Conservation (phyloP, 2,888 invertebrate species). For the Aradus depressus region DNA sequence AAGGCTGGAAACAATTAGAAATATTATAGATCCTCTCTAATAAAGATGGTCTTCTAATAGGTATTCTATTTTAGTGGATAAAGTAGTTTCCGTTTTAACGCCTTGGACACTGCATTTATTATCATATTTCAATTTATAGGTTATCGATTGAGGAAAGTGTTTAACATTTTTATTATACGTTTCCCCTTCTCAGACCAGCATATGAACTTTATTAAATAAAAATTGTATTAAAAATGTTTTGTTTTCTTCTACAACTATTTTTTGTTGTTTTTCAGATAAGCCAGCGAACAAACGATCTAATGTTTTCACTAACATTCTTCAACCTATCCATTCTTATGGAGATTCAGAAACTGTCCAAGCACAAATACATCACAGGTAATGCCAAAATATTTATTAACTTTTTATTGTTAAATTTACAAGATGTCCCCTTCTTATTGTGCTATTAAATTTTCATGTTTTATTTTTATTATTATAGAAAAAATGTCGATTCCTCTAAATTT, state of each 20-base stretch:
- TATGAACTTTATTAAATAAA: neutral
- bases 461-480: constrained; percentile 41
- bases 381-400: neutral
- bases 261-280: constrained; percentile 34
- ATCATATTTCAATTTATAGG: no score
- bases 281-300: constrained; percentile 64
- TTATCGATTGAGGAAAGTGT: no score
- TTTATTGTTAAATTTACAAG: neutral
- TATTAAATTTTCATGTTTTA: neutral
- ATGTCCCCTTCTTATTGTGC: neutral
- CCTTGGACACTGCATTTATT: no score
- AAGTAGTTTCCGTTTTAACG: no score
- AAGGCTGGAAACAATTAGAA: no score
- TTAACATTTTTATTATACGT: no score
- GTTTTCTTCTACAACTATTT: neutral
- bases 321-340: constrained; percentile 52
- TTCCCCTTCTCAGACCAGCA: no score
- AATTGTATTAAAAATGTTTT: neutral
- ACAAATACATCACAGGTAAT: constrained; percentile 54
- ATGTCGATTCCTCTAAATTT: constrained; percentile 58
- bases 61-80: no score
- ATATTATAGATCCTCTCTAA: no score
- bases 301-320: constrained; percentile 78
- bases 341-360: constrained; percentile 53
- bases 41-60: no score